phyloP scores from a whole-genome alignment of 2,797 vertebrate species.

The Leptoclinus maculatus region DNA sequence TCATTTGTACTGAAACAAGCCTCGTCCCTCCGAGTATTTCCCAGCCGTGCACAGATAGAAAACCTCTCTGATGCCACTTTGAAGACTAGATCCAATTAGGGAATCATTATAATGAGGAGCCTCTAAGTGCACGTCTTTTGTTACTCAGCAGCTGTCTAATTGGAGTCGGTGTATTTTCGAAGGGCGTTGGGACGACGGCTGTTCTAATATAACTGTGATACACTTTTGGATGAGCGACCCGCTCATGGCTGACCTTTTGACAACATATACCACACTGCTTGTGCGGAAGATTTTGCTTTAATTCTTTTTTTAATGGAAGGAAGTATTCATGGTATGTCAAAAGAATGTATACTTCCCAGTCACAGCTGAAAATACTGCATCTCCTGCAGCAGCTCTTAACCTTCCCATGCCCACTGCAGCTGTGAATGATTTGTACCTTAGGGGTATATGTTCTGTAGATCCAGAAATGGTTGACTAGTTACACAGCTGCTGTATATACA shows the following conservation, averaged over 20 bases:
- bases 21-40: constrained; percentile 48
- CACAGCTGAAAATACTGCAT: constrained; percentile 24
- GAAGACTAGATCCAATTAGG: constrained; percentile 80
- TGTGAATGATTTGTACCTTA: constrained; percentile 28
- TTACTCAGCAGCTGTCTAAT: constrained; percentile 77
- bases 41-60: constrained; percentile 39
- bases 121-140: constrained; percentile 75
- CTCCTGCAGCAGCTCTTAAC: constrained; percentile 40
- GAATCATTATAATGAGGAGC: constrained; percentile 75
- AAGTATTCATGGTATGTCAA: neutral
- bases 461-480: constrained; percentile 36
- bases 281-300: neutral
- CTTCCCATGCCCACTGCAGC: constrained; percentile 39
- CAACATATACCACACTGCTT: neutral
- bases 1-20: constrained; percentile 51
- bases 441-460: constrained; percentile 33
- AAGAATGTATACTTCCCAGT: neutral
- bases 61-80: constrained; percentile 70
- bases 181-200: constrained; percentile 36
- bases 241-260: constrained; percentile 13
- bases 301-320: neutral
- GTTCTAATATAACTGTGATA: constrained; percentile 33
- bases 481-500: constrained; percentile 42
- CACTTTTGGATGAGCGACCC: constrained; percentile 25
- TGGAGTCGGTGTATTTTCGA: constrained; percentile 61